phyloP scores from a whole-genome alignment of 2,797 vertebrate genomes.

The Antennarius maculatus region DNA sequence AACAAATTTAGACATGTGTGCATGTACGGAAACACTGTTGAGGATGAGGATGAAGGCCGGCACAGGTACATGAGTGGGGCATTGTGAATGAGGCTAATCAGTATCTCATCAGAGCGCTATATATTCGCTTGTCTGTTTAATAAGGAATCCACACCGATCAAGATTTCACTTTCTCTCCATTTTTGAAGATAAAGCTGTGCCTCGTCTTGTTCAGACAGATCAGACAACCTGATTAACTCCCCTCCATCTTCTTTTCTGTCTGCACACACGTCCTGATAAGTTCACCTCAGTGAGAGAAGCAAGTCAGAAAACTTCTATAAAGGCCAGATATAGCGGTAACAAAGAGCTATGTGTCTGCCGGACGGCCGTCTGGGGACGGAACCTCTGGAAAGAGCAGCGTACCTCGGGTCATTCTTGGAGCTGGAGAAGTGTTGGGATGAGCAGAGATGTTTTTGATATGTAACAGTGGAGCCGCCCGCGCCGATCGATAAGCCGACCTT shows the following conservation, averaged over 20 bases:
- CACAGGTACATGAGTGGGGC: background rate
- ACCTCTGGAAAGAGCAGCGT: constrained; percentile 45
- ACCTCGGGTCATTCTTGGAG: constrained; percentile 43
- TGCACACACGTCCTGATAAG: constrained; percentile 33
- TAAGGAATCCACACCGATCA: constrained; percentile 48
- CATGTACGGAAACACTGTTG: no score
- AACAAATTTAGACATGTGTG: constrained; percentile 18
- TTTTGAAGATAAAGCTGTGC: constrained; percentile 38
- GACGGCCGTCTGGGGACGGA: constrained; percentile 38
- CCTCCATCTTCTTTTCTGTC: constrained; percentile 18
- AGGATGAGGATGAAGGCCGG: no score
- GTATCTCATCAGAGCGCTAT: constrained; percentile 42
- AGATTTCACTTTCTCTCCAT: constrained; percentile 53
- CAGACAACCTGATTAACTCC: constrained; percentile 36
- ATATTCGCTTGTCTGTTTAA: constrained; percentile 41
- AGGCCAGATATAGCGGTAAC: constrained; percentile 46
- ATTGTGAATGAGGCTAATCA: constrained; percentile 42
- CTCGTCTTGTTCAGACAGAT: constrained; percentile 32
- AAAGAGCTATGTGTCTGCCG: constrained; percentile 52
- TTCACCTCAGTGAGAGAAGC: constrained; percentile 39
- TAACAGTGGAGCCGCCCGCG: constrained; percentile 48
- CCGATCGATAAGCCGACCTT: constrained; percentile 66
- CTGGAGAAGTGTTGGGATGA: constrained; percentile 38
- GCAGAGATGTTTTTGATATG: constrained; percentile 64
- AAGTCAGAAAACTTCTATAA: constrained; percentile 41